A percentile compares a stretch with the other conserved stretches of the same genome.
Conservation (phyloP, 1,140 invertebrate species). For the Triops longicaudatus region DNA sequence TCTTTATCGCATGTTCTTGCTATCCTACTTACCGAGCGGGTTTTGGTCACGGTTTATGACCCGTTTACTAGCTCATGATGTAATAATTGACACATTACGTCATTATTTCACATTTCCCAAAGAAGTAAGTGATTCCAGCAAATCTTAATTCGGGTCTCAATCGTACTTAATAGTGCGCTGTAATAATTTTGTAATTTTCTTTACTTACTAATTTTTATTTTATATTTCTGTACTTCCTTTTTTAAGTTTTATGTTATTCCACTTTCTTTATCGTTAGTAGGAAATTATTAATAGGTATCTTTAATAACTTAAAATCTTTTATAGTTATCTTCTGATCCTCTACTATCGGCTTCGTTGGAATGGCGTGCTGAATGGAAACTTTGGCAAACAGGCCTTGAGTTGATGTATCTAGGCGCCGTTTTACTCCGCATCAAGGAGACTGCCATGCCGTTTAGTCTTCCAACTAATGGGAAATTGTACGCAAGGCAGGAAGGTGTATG, state of each 20-base stretch:
- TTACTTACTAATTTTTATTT: too few relatives aligned
- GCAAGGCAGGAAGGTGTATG: background rate
- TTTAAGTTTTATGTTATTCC: background rate
- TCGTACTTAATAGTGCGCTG: too few relatives aligned
- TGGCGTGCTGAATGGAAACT: constrained; percentile 80
- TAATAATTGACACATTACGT: constrained; percentile 70
- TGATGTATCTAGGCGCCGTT: constrained; percentile 68
- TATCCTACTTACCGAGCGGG: constrained; percentile 95
- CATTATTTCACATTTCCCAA: constrained; percentile 55
- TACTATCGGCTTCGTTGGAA: constrained; percentile 44
- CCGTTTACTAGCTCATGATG: constrained; percentile 79
- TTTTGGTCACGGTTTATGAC: constrained; percentile 96
- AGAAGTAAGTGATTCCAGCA: constrained; percentile 40
- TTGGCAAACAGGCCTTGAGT: constrained; percentile 89
- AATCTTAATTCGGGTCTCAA: too few relatives aligned
- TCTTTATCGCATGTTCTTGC: constrained; percentile 57
- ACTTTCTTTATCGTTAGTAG: background rate
- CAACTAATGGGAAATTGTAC: background rate
- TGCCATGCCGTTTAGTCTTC: constrained; percentile 47
- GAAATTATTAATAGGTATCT: background rate
- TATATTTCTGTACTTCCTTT: background rate
- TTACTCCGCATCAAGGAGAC: constrained; percentile 79
- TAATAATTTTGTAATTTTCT: too few relatives aligned
- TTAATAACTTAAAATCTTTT: background rate
- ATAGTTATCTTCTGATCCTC: background rate